Conservation (phyloP, 2,797 vertebrate species). For the Diceros bicornis region DNA sequence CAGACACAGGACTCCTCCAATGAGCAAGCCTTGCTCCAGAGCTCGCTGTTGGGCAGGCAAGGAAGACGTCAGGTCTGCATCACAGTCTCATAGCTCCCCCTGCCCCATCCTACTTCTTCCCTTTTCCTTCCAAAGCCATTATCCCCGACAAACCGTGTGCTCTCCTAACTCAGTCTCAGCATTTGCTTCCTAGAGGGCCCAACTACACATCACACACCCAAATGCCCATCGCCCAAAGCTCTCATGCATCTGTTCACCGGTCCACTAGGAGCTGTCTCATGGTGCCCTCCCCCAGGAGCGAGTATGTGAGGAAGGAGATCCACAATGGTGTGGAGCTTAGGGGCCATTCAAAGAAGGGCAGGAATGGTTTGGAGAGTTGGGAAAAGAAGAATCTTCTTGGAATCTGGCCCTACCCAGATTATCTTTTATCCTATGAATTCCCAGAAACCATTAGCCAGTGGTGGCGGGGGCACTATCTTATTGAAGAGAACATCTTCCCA, state of each 20-base stretch:
- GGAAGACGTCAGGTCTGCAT: no score
- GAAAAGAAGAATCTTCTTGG: not conserved
- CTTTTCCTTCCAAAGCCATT: not conserved
- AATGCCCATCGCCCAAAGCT: no score
- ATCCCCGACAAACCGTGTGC: not conserved
- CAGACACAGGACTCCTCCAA: rapidly evolving
- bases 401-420: not conserved
- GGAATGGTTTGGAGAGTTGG: no score
- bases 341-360: no score
- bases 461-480: not conserved
- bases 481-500: not conserved
- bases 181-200: not conserved
- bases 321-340: rapidly evolving
- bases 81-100: rapidly evolving
- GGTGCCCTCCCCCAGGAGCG: not conserved
- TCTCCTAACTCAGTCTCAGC: not conserved
- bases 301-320: rapidly evolving
- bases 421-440: not conserved
- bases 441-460: rapidly evolving
- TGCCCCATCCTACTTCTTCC: no score
- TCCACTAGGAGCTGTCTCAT: rapidly evolving
- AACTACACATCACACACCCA: rapidly evolving
- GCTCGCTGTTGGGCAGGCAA: not conserved
- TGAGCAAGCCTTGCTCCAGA: rapidly evolving
- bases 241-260: rapidly evolving